Percentiles rank a stretch among this genome's conserved stretches.
phyloP scores from a whole-genome alignment of 2,113 vertebrate genomes.

The Sterna hirundo region DNA sequence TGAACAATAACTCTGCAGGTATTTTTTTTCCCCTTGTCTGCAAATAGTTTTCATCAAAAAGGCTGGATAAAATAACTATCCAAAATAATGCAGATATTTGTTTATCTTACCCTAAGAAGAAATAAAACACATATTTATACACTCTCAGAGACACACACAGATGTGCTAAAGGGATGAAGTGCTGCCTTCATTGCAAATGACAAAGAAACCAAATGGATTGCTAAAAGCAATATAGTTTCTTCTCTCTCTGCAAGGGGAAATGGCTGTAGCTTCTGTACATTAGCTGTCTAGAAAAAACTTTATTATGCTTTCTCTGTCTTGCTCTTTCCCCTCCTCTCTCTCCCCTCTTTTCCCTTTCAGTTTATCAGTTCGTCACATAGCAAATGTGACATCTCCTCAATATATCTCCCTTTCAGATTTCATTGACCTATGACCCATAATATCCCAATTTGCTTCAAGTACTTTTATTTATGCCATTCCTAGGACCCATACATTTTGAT shows the following conservation, averaged over 20 bases:
- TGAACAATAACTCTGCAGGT: neutral
- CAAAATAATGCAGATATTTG: conserved; percentile 33
- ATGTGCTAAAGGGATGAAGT: conserved; percentile 19
- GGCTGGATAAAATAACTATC: conserved; percentile 7
- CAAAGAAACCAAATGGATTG: conserved; percentile 36
- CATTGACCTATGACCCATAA: conserved; percentile 73
- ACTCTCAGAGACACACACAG: neutral
- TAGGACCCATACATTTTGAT: conserved; percentile 67
- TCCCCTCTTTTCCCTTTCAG: neutral
- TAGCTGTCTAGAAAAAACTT: conserved; percentile 1
- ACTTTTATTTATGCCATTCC: conserved; percentile 71
- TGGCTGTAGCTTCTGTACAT: neutral
- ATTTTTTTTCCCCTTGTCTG: neutral
- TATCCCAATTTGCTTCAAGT: conserved; percentile 65
- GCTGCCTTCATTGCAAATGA: conserved; percentile 22
- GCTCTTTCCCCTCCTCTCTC: neutral
- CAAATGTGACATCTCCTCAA: neutral
- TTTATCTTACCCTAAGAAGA: conserved; percentile 22
- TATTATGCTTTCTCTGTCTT: neutral
- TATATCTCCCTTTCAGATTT: conserved; percentile 51
- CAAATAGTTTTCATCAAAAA: neutral
- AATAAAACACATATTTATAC: neutral
- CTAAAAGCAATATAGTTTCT: conserved; percentile 34
- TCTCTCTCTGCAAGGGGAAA: neutral
- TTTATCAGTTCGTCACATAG: conserved; percentile 51